Percentiles rank a stretch among this genome's conserved stretches.
Evolutionary conservation across 2,797 vertebrate species (phyloP).

Genomic region (Sebastolobus alascanus): DNA sequence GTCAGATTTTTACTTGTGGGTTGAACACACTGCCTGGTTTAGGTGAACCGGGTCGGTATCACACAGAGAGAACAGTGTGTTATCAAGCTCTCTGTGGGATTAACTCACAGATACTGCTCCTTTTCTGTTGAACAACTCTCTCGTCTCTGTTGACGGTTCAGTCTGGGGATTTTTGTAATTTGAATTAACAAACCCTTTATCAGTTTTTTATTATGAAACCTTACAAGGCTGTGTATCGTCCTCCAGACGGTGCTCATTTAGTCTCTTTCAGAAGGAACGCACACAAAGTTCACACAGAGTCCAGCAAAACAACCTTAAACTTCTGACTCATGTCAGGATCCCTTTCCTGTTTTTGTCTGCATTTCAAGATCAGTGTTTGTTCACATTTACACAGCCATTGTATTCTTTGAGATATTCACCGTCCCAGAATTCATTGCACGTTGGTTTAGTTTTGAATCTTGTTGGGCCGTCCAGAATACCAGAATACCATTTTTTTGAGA

Average conservation of each 20-base stretch:
- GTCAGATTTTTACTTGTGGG: conserved; percentile 68
- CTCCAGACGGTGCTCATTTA: neutral
- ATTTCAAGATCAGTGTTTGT: neutral
- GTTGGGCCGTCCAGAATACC: no score
- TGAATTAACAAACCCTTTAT: neutral
- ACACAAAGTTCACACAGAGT: neutral
- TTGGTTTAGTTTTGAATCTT: neutral
- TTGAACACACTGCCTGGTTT: neutral
- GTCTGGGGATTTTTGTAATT: neutral
- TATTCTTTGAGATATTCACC: neutral
- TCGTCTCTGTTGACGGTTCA: neutral
- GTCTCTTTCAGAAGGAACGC: neutral
- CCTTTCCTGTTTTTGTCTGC: neutral
- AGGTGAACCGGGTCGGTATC: neutral
- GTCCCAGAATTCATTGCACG: neutral
- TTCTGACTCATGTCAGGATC: neutral
- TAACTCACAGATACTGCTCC: neutral
- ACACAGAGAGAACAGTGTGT: neutral
- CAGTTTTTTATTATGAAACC: neutral
- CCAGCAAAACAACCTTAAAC: neutral
- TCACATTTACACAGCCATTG: neutral
- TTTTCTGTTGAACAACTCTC: neutral
- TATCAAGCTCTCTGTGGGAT: neutral
- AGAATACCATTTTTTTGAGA: neutral
- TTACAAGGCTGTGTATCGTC: neutral